Evolutionary conservation across 2,888 invertebrate species (phyloP), one percentile per base, ranked within the genome.

Genomic region (Adela reaumurella): DNA sequence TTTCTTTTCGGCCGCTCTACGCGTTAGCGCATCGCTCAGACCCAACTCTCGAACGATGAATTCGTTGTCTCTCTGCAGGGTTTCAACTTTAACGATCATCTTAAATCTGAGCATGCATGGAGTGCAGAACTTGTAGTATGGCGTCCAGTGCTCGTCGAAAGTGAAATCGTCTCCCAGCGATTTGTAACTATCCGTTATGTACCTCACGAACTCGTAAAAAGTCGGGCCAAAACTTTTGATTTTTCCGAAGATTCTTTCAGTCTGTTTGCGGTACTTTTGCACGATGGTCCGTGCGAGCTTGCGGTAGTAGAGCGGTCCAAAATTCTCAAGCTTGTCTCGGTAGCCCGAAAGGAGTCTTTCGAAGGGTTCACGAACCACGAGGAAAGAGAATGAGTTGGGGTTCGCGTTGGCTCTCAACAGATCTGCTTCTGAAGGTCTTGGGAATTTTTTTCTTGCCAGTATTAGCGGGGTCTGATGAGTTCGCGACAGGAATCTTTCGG

Each of bases 321-420:
- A 74, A 57, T 86, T 84, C 64, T 89, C 88, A 52, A 93, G 74
- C 70, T 89, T 89, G 62, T 89, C 87, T 45, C 88, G 78, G 62
- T 87, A 89, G 14, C 87, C 89, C 46, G 88, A 88, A 45, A 89
- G 71, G 29, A 89, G 68, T 51, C 89, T 76, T 56, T 88, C 88
- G 58, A 89, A 87, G 1, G 89, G 89, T 65, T 89, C 88, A 43
- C 89, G 81, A 2, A 88, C 88, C 19, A 87, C 83, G 46, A 89
- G 64, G 55, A 89, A 83, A 46, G 88, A 85, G 52, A 87, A 65
- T 3, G 87, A 85, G 18, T 82, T 83, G 2, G 83, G 81, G 35
- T 84, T 68, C 51, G 61, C 70, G 10, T 84, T 74, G 51, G 87
- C 85, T 55, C 85, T 82, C 52, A 58, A 59, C 44, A 88, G 65